Conservation (phyloP, 2,797 vertebrate genomes). For the Percopsis omiscomaycus region DNA sequence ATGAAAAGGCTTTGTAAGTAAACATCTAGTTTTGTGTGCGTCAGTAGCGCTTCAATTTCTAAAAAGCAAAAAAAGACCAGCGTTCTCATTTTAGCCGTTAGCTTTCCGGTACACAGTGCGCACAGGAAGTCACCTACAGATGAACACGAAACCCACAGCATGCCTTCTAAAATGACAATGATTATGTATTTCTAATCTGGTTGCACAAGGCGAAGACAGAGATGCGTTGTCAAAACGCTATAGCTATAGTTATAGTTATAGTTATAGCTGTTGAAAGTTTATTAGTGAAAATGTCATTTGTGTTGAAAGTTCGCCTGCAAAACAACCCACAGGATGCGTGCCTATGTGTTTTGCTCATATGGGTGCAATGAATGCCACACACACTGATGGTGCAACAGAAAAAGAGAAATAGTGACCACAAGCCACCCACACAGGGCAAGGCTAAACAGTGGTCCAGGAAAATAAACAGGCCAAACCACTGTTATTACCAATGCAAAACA, state of each 20-base stretch:
- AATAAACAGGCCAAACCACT: too few species aligned
- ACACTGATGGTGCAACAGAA: not conserved
- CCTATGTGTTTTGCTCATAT: not conserved
- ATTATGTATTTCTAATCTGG: conserved; percentile 1
- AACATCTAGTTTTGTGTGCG: too few species aligned
- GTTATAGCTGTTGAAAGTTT: not conserved
- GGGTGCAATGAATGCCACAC: not conserved
- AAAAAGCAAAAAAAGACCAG: not conserved
- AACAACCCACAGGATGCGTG: too few species aligned
- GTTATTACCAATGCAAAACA: not conserved
- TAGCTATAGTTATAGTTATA: not conserved
- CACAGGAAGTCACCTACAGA: conserved; percentile 56
- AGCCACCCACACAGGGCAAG: conserved; percentile 8
- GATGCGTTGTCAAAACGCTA: too few species aligned
- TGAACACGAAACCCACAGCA: conserved; percentile 5
- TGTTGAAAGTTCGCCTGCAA: not conserved
- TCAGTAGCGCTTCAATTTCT: not conserved
- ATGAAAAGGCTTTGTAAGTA: not conserved
- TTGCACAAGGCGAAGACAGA: not conserved
- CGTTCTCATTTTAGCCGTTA: conserved; percentile 4
- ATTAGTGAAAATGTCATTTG: not conserved
- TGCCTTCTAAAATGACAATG: conserved; percentile 6
- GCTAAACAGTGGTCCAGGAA: not conserved
- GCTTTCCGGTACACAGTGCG: conserved; percentile 30
- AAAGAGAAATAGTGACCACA: conserved; percentile 12